Percentiles rank a stretch among this genome's conserved stretches.
Conservation (phyloP, 2,113 vertebrate species). For the Acanthochromis polyacanthus region DNA sequence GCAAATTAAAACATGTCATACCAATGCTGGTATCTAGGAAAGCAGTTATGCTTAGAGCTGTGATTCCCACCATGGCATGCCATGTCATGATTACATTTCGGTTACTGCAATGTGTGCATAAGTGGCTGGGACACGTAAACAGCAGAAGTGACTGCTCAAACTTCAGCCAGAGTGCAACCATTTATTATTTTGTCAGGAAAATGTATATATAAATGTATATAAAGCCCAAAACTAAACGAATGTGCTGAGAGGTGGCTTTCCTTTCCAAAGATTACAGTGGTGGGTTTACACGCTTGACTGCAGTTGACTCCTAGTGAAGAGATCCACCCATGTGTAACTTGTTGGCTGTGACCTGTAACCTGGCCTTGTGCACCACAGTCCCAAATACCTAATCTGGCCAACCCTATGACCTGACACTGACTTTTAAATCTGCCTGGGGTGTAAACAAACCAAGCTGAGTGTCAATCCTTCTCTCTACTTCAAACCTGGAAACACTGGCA, state of each 20-base stretch:
- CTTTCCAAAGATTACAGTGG: slow-evolving; percentile 4
- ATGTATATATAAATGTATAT: too few species aligned
- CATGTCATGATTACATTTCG: slow-evolving; percentile 29
- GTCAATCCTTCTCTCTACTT: not conserved
- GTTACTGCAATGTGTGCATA: slow-evolving; percentile 35
- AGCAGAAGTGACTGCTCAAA: not conserved
- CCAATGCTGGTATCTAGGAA: slow-evolving; percentile 41
- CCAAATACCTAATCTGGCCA: slow-evolving; percentile 44
- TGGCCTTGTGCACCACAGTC: slow-evolving; percentile 41
- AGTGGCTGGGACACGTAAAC: slow-evolving; percentile 21
- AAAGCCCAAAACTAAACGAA: too few species aligned
- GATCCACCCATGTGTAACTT: slow-evolving; percentile 31
- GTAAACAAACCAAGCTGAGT: slow-evolving; percentile 35
- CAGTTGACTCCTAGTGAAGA: slow-evolving; percentile 5
- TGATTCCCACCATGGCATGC: slow-evolving; percentile 31
- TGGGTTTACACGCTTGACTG: slow-evolving; percentile 15
- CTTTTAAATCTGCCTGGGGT: slow-evolving; percentile 40
- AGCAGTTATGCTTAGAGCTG: slow-evolving; percentile 53
- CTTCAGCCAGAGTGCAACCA: not conserved
- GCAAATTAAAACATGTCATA: slow-evolving; percentile 72
- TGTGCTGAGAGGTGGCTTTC: not conserved
- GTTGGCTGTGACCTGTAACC: slow-evolving; percentile 40
- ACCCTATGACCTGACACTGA: slow-evolving; percentile 35
- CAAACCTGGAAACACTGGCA: slow-evolving; percentile 6
- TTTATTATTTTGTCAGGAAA: not conserved